Evolutionary conservation across 2,888 invertebrate genomes (phyloP), one percentile per base, ranked within the genome.

Genomic region (Drosophila formosana): DNA sequence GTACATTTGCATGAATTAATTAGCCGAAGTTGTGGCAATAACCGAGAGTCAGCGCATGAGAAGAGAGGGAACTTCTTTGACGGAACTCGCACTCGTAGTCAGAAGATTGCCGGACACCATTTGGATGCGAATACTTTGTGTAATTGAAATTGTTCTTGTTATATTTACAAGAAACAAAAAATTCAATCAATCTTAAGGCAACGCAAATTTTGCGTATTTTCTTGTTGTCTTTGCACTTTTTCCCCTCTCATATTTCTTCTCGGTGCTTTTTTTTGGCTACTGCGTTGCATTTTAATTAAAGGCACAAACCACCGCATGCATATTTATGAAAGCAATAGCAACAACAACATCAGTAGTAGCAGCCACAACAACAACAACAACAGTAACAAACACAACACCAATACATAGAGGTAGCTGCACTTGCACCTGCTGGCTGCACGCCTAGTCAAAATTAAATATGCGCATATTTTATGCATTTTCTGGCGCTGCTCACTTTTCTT

Each of bases 1-100:
- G 50, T 65, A 75, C 78, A 88, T 88, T 89, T 88, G 86, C 88
- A 89, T 88, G 88, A 89, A 89, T 88, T 88, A 88, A 88, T 88
- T 89, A 89, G 89, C 51, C 72, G 71, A 89, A 85, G 86, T 88
- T 75, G 75, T 13, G 73, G 61, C 61, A 61, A 60, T 51, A 55
- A 43, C 45, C 52, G 28, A 47, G 11, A 47, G 26, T 23, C 8
- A 46, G 13, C 34, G 66, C 39, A 37, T n/a, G 9, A 45, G 4
- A 7, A 43, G n/a, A 13, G 45, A n/a, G 8, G 11, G 8, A 45
- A 55, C 9, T 23, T 28, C 60, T 66, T 56, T 55, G 65, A 69
- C 55, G 65, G 11, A 18, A 39, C 6, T 13, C 13, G 39, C 13
- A 39, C 6, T 13, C 13, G 39, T 7, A 70, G 77, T 66, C 61